A percentile compares a stretch with the other conserved stretches of the same genome.
These are phyloP conservation scores for Microctonus hyperodae DNA, from an alignment of 2,888 invertebrate species.

Conservation along the genomic window DNA sequence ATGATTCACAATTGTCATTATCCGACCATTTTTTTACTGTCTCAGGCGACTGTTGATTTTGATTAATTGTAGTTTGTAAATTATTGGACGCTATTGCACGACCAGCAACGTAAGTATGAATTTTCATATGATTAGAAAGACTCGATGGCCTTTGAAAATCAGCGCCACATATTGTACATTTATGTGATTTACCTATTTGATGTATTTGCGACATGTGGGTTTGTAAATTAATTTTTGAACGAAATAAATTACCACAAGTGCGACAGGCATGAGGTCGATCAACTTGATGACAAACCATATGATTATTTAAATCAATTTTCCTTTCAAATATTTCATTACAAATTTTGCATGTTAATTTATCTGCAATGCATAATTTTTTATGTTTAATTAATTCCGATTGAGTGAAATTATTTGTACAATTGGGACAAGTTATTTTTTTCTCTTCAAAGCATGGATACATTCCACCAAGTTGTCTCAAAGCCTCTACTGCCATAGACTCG, in stretches of 20 bases:
- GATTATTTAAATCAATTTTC: slow-evolving; percentile 63
- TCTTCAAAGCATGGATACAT: slow-evolving; percentile 59
- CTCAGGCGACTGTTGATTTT: slow-evolving; percentile 39
- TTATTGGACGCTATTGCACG: slow-evolving; percentile 59
- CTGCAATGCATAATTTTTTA: slow-evolving; percentile 44
- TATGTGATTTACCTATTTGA: slow-evolving; percentile 53
- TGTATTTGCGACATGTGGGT: slow-evolving; percentile 57
- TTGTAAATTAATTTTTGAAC: slow-evolving; percentile 57
- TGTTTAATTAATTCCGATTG: slow-evolving; percentile 53
- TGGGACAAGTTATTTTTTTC: slow-evolving; percentile 47
- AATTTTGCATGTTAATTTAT: slow-evolving; percentile 53
- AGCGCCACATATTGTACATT: slow-evolving; percentile 63
- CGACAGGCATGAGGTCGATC: slow-evolving; percentile 63
- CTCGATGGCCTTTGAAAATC: slow-evolving; percentile 65
- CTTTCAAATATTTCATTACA: slow-evolving; percentile 62
- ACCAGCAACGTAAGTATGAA: slow-evolving; percentile 63
- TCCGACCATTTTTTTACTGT: slow-evolving; percentile 48
- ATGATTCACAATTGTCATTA: slow-evolving; percentile 41
- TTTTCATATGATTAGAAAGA: slow-evolving; percentile 66
- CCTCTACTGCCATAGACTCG: slow-evolving; percentile 64
- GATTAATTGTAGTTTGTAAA: neutral
- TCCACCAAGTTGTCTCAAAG: slow-evolving; percentile 62
- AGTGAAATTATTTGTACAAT: slow-evolving; percentile 42
- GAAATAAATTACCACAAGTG: slow-evolving; percentile 61
- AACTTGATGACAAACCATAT: slow-evolving; percentile 64